phyloP scores from a whole-genome alignment of 1,140 invertebrate species.

The Thaumetopoea pityocampa region DNA sequence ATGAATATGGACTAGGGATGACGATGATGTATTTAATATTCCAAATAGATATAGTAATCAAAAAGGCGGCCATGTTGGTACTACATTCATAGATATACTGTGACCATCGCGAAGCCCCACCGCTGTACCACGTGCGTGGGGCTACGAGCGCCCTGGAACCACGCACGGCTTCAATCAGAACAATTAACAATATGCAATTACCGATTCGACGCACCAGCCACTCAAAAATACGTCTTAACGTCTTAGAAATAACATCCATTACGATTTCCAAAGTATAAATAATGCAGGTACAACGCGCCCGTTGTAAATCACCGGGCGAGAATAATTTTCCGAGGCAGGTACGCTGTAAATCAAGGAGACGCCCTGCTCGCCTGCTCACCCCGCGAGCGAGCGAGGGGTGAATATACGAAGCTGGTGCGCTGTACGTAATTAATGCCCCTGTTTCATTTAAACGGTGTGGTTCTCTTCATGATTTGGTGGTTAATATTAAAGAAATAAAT shows the following conservation, averaged over 20 bases:
- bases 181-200: slow-evolving; percentile 34
- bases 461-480: no score
- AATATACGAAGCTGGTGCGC: slow-evolving; percentile 12
- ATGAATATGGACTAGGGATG: no score
- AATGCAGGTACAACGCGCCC: slow-evolving; percentile 43
- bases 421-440: slow-evolving; percentile 37
- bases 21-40: no score
- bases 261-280: slow-evolving; percentile 18
- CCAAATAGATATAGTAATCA: no score
- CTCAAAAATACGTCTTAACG: slow-evolving; percentile 10
- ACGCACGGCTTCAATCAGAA: slow-evolving; percentile 19
- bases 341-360: slow-evolving; percentile 45
- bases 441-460: no score
- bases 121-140: not conserved
- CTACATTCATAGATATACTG: no score
- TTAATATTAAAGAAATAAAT: no score
- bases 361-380: no score
- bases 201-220: slow-evolving; percentile 11
- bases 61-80: no score
- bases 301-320: slow-evolving; percentile 45
- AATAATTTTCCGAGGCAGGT: slow-evolving; percentile 40
- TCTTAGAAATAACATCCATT: slow-evolving; percentile 5
- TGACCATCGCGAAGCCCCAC: no score
- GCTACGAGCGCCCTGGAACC: slow-evolving; percentile 1
- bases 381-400: not conserved